phyloP scores from a whole-genome alignment of 2,888 invertebrate genomes.

The Cerastis rubricosa region DNA sequence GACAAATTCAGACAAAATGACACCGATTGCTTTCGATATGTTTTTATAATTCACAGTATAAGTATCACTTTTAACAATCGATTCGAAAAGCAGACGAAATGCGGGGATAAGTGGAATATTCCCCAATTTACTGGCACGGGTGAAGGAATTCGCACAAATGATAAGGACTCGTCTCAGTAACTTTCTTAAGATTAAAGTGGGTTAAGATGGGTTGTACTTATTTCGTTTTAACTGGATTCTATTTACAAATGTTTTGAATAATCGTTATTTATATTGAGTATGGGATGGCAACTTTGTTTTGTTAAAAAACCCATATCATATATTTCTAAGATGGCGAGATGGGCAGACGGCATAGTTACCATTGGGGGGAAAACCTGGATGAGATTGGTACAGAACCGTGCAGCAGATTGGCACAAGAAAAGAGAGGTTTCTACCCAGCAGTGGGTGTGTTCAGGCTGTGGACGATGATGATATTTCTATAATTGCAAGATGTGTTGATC shows the following conservation, averaged over 20 bases:
- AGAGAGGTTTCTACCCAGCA: too few relatives aligned
- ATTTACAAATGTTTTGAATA: not conserved
- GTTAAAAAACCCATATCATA: not conserved
- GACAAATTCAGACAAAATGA: not conserved
- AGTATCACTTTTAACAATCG: not conserved
- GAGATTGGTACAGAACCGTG: too few relatives aligned
- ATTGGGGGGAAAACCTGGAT: too few relatives aligned
- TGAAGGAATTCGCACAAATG: conserved; percentile 36
- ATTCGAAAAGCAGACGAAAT: not conserved
- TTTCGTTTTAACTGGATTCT: conserved; percentile 9
- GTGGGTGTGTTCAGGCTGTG: too few relatives aligned
- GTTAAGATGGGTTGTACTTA: conserved; percentile 27
- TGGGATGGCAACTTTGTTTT: not conserved
- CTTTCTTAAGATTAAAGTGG: conserved; percentile 34
- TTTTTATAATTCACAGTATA: not conserved
- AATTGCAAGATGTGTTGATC: too few relatives aligned
- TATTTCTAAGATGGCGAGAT: too few relatives aligned
- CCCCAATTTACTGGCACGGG: conserved; percentile 3
- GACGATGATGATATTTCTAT: too few relatives aligned
- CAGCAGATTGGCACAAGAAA: too few relatives aligned
- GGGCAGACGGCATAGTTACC: too few relatives aligned
- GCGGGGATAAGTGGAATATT: not conserved
- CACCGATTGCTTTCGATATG: not conserved
- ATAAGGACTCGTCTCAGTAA: conserved; percentile 7
- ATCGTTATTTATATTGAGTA: not conserved